Percentiles rank a stretch among this genome's conserved stretches.
Evolutionary conservation across 2,797 vertebrate genomes (phyloP).

Genomic region (Tauraco hartlaubi): DNA sequence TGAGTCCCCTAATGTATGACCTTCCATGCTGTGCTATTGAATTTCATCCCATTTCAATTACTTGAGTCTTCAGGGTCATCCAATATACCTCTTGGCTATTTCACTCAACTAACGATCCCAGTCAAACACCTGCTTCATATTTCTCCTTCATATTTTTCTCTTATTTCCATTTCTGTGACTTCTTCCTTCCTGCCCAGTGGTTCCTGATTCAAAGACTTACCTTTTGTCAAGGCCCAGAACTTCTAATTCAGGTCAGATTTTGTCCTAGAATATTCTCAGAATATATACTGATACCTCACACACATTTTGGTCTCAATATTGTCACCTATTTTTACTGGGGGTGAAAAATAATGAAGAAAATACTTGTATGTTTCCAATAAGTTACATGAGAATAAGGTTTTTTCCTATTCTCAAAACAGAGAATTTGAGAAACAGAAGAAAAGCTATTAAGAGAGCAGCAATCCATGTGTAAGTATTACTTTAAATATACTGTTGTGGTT

Average conservation of each 20-base stretch:
- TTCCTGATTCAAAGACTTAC: not conserved
- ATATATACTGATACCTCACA: not conserved
- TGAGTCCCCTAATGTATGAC: not conserved
- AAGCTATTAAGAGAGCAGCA: not conserved
- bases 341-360: not conserved
- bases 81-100: constrained; percentile 25
- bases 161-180: not conserved
- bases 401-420: not conserved
- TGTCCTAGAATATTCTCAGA: not conserved
- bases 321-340: not conserved
- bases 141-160: constrained; percentile 1
- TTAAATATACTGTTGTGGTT: not conserved
- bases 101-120: constrained; percentile 2
- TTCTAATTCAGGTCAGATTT: not conserved
- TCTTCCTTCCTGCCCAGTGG: not conserved
- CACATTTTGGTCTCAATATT: not conserved
- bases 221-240: not conserved
- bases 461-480: not conserved
- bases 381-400: not conserved
- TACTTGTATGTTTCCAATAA: not conserved
- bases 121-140: not conserved
- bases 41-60: constrained; percentile 53
- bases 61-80: constrained; percentile 1
- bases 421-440: not conserved
- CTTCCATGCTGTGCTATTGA: not conserved